Evolutionary conservation across 2,888 invertebrate species (phyloP), one percentile per base, ranked within the genome.

Genomic region (Caenorhabditis doughertyi): DNA sequence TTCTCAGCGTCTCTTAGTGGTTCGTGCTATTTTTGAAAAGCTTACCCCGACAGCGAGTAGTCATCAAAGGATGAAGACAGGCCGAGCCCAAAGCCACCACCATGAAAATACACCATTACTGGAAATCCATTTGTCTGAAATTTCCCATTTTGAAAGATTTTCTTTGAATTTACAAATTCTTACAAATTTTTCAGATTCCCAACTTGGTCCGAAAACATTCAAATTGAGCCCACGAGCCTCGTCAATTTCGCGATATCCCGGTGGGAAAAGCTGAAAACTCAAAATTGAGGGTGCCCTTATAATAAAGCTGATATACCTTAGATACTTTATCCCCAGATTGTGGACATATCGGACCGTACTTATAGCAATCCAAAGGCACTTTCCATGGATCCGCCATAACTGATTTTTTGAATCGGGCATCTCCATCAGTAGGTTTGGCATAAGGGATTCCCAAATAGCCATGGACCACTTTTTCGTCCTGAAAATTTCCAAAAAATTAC

Each of bases 271-370:
- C 72, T 72, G 44, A 13, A 53, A 18, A n/a, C n/a, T n/a, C n/a
- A n/a, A n/a, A n/a, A n/a, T n/a, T n/a, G n/a, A n/a, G n/a, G n/a
- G n/a, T n/a, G n/a, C n/a, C n/a, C n/a, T n/a, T n/a, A n/a, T n/a
- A n/a, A n/a, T n/a, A n/a, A n/a, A n/a, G n/a, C n/a, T n/a, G n/a
- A 5, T 25, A 9, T 32, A 72, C 72, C 27, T 1, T 13, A 0
- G 72, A 27, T 11, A 42, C 27, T 23, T 62, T 53, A 21, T 64
- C 47, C 18, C 64, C 74, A n/a, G 72, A 55, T 42, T 84, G 81
- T n/a, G 85, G 85, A 27, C 79, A 81, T n/a, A 64, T 25, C 0
- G 83, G 85, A 11, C 86, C 86, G 39, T 85, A 86, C 39, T 81
- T 62, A 21, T 71, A 73, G 29, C 86, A 86, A 21, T 85, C 67